Percentiles rank a stretch among this genome's conserved stretches.
Conservation (phyloP, 1,140 invertebrate genomes). For the Drosophila ogumai region DNA sequence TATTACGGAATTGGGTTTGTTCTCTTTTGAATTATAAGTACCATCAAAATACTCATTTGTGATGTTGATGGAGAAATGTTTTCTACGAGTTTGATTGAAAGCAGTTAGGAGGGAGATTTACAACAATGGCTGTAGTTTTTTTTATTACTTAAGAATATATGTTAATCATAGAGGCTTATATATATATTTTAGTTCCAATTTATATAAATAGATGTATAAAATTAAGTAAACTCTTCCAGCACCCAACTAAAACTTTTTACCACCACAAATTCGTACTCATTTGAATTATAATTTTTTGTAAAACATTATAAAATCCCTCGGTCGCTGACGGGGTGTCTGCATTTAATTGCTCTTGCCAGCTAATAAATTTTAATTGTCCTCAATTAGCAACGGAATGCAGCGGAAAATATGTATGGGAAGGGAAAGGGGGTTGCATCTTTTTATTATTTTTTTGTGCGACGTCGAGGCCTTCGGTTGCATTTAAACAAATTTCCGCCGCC, state of each 20-base stretch:
- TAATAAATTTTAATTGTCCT: conserved; percentile 84
- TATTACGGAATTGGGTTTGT: neutral
- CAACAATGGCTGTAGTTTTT: neutral
- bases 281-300: conserved; percentile 18
- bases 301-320: conserved; percentile 48
- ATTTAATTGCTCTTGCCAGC: conserved; percentile 83
- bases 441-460: conserved; percentile 8
- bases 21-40: neutral
- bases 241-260: too few species aligned
- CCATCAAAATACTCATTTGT: conserved; percentile 1
- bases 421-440: conserved; percentile 31
- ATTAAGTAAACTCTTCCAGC: too few species aligned
- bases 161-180: neutral
- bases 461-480: conserved; percentile 51
- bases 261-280: conserved; percentile 1
- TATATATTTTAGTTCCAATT: too few species aligned
- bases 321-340: conserved; percentile 53
- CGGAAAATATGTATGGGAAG: conserved; percentile 43
- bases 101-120: neutral
- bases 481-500: conserved; percentile 41
- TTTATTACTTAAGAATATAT: neutral
- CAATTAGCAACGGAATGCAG: conserved; percentile 80
- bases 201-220: too few species aligned
- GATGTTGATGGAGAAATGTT: neutral
- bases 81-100: neutral